Percentiles rank a stretch among this genome's conserved stretches.
Conservation (phyloP, 1,140 invertebrate genomes). For the Hyphantria cunea region DNA sequence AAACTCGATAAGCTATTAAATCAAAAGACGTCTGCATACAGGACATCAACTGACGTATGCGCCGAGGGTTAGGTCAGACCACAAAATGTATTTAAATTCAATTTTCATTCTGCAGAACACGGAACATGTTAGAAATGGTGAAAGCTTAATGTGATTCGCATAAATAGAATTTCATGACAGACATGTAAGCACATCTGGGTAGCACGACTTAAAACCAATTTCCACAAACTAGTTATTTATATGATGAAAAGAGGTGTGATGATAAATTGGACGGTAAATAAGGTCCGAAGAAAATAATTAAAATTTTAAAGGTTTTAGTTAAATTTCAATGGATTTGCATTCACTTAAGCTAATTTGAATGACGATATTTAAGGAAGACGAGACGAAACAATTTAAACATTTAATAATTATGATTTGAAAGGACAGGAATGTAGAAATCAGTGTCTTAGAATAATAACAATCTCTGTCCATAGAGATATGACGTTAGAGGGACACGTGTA, state of each 20-base stretch:
- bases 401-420: too few relatives aligned
- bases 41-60: slow-evolving; percentile 18
- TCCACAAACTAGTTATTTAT: slow-evolving; percentile 28
- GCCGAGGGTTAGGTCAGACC: slow-evolving; percentile 15
- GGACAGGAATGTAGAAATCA: too few relatives aligned
- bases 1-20: slow-evolving; percentile 4
- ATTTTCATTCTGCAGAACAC: slow-evolving; percentile 34
- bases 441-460: too few relatives aligned
- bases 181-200: slow-evolving; percentile 34
- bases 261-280: slow-evolving; percentile 4
- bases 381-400: too few relatives aligned
- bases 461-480: too few relatives aligned
- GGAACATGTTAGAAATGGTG: slow-evolving; percentile 39
- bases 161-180: slow-evolving; percentile 55
- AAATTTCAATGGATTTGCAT: too few relatives aligned
- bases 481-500: too few relatives aligned
- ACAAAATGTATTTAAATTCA: slow-evolving; percentile 35
- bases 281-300: background rate
- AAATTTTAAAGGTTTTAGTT: slow-evolving; percentile 1
- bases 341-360: too few relatives aligned
- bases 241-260: slow-evolving; percentile 24
- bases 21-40: slow-evolving; percentile 5
- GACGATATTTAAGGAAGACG: too few relatives aligned
- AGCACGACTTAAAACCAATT: slow-evolving; percentile 32
- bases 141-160: slow-evolving; percentile 44